phyloP scores from a whole-genome alignment of 1,140 invertebrate genomes.

The Drosophila subpulchrella region DNA sequence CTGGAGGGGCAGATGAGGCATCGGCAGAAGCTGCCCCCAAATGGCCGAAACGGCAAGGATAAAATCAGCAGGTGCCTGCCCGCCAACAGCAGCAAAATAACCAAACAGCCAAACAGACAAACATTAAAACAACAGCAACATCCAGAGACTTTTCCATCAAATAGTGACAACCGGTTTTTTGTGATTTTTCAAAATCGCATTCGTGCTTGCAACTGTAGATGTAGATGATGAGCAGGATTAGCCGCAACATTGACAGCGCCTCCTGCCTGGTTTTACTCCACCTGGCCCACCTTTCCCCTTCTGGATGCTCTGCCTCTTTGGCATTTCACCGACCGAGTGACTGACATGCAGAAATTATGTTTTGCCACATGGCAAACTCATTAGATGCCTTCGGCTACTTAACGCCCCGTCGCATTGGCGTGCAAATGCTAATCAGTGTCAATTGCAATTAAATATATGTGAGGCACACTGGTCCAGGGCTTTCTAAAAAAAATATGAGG shows the following conservation, averaged over 20 bases:
- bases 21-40: constrained; percentile 48
- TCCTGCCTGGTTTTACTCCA: constrained; percentile 24
- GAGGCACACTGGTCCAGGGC: constrained; percentile 21
- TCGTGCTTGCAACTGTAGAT: constrained; percentile 58
- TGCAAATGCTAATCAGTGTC: constrained; percentile 75
- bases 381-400: constrained; percentile 75
- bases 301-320: constrained; percentile 14
- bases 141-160: constrained; percentile 64
- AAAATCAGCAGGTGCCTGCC: constrained; percentile 75
- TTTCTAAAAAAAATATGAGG: neutral
- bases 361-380: constrained; percentile 73
- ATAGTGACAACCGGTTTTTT: constrained; percentile 67
- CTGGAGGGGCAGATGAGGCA: constrained; percentile 57
- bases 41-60: constrained; percentile 64
- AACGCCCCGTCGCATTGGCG: constrained; percentile 69
- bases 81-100: constrained; percentile 4
- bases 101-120: neutral
- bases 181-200: constrained; percentile 73
- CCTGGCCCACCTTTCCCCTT: constrained; percentile 3
- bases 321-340: constrained; percentile 55
- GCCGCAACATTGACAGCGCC: constrained; percentile 67
- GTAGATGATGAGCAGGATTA: constrained; percentile 80
- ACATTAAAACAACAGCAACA: constrained; percentile 1
- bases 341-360: constrained; percentile 77
- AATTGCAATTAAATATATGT: constrained; percentile 69